Evolutionary conservation across 2,888 invertebrate genomes (phyloP).

Genomic region (Epinotia bilunana): DNA sequence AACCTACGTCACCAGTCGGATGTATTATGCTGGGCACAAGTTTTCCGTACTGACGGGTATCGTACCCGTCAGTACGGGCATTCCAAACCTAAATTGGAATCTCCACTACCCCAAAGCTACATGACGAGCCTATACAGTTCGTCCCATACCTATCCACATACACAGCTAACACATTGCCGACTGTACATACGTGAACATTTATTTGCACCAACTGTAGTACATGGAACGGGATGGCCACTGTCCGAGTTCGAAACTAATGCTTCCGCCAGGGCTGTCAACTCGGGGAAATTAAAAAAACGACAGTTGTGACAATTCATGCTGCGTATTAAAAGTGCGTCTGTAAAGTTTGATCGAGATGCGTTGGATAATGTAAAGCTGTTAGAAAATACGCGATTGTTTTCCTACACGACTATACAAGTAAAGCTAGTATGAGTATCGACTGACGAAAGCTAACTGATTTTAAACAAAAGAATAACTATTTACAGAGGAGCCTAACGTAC

Average conservation of each 20-base stretch:
- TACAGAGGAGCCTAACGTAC: background rate
- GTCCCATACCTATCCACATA: background rate
- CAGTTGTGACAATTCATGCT: slow-evolving; percentile 24
- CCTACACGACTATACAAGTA: background rate
- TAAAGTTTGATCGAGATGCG: slow-evolving; percentile 22
- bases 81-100: background rate
- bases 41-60: too few relatives aligned
- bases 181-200: slow-evolving; percentile 31
- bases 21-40: too few relatives aligned
- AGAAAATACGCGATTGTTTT: slow-evolving; percentile 9
- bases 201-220: slow-evolving; percentile 57
- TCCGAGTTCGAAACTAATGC: slow-evolving; percentile 74
- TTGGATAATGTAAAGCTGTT: slow-evolving; percentile 27
- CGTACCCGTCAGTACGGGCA: too few relatives aligned
- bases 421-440: background rate
- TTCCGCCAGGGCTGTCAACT: slow-evolving; percentile 61
- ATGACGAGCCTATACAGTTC: background rate
- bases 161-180: slow-evolving; percentile 11
- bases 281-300: slow-evolving; percentile 44
- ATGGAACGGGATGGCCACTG: slow-evolving; percentile 68
- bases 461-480: background rate
- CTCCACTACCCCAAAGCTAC: background rate
- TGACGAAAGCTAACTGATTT: background rate
- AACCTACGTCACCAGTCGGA: too few relatives aligned
- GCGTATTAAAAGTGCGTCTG: slow-evolving; percentile 25